Evolutionary conservation across 2,888 invertebrate species (phyloP), one percentile per base, ranked within the genome.

Genomic region (Sphaerophoria rueppellii): DNA sequence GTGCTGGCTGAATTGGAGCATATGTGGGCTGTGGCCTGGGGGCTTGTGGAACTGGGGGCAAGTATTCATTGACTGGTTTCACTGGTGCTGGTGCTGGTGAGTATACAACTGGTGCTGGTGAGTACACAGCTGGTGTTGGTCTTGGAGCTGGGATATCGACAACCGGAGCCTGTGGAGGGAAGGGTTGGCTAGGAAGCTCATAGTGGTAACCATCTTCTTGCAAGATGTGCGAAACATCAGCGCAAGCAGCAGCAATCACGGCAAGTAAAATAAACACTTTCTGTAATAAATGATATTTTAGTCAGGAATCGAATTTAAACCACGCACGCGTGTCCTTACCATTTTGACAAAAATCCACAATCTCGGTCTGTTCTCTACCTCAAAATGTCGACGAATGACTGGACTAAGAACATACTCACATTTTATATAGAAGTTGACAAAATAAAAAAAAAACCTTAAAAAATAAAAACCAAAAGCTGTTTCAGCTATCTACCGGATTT

Each of bases 131-230:
- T 14, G 40, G 54, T 46, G 63, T 32, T 61, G 67, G 60, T 37
- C 14, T 37, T 48, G 52, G 65, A 24, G 46, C 65, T 52, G 82
- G 74, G 74, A 82, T 70, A 78, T 82, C 65, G 0, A 78, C 74
- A 12, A 74, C 54, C 2, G 50, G 37, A 1, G 71, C 16, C 14
- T 35, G 60, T 32, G 9, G 12, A 6, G 75, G 80, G 63, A 82
- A 82, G 12, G 82, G 77, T n/a, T 57, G 63, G 14, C 52, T 73
- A 4, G 82, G 82, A 43, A 60, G n/a, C 24, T 57, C 14, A 16
- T 82, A 82, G 40, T 78, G 70, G 35, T 82, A 82, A 71, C 82
- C 82, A 67, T 78, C 78, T 35, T 78, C 78, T 34, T 82, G 55
- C 7, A 78, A 37, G n/a, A 82, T 70, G 35, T 82, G 82, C 9